Evolutionary conservation across 2,797 vertebrate genomes (phyloP).

Genomic region (Propithecus deckenii): DNA sequence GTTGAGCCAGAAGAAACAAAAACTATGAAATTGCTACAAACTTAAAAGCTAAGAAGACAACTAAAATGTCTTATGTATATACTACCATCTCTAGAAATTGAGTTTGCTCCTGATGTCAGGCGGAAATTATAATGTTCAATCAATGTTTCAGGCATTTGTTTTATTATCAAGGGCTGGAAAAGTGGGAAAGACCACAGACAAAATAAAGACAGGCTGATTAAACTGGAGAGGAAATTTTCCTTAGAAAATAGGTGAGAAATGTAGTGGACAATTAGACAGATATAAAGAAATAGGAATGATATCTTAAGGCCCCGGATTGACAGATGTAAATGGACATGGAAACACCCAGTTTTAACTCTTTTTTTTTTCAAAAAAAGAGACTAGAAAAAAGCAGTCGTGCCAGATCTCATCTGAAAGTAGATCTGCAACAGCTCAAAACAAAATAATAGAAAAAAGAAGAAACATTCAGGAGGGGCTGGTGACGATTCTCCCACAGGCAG

Average conservation of each 20-base stretch:
- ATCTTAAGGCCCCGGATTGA: not conserved
- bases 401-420: not conserved
- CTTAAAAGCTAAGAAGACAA: not conserved
- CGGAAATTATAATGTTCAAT: not conserved
- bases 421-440: not conserved
- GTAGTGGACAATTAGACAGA: not conserved
- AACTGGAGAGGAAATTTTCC: not conserved
- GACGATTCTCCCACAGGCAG: not conserved
- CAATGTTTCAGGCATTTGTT: not conserved
- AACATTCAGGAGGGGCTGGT: rapidly evolving
- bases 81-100: not conserved
- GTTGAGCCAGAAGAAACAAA: not conserved
- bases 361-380: not conserved
- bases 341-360: not conserved
- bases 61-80: not conserved
- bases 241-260: not conserved
- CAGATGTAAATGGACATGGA: not conserved
- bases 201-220: not conserved
- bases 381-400: not conserved
- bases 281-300: not conserved
- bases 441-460: not conserved
- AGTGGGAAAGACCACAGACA: not conserved
- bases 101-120: not conserved
- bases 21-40: not conserved
- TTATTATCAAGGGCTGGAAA: not conserved